phyloP scores from a whole-genome alignment of 1,140 invertebrate genomes.

The Mya arenaria region DNA sequence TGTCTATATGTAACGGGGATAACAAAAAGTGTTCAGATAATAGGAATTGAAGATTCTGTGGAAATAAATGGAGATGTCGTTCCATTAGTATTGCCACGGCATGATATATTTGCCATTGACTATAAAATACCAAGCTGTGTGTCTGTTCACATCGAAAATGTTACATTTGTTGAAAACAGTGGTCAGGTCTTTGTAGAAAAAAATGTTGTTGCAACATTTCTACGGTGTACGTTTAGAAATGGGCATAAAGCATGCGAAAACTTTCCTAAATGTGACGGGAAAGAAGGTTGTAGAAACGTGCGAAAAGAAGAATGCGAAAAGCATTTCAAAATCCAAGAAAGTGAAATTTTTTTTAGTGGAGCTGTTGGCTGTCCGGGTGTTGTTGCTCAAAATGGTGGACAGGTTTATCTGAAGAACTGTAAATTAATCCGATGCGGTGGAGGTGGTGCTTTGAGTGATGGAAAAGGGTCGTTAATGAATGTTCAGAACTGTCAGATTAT shows the following conservation, averaged over 20 bases:
- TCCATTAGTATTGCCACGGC: background rate
- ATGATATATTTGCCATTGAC: background rate
- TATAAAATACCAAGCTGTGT: background rate
- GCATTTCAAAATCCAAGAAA: background rate
- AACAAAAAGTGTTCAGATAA: conserved; percentile 1
- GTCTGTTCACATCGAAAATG: background rate
- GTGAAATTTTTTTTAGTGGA: background rate
- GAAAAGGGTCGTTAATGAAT: background rate
- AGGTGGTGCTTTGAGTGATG: conserved; percentile 1
- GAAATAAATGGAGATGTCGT: background rate
- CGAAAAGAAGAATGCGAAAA: background rate
- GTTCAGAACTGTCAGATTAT: background rate
- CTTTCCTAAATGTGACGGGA: conserved; percentile 14
- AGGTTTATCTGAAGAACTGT: background rate
- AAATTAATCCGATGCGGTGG: conserved; percentile 9
- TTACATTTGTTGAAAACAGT: background rate
- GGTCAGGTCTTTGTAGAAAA: too few relatives aligned
- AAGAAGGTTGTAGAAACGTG: background rate
- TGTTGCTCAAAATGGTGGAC: background rate
- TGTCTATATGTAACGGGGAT: background rate
- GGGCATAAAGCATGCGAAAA: conserved; percentile 9
- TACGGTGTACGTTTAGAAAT: conserved; percentile 6
- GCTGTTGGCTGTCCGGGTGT: background rate
- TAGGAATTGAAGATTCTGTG: conserved; percentile 19
- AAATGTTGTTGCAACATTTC: background rate